Evolutionary conservation across 2,113 vertebrate genomes (phyloP), one percentile per base, ranked within the genome.

Genomic region (Pseudolaguvia tuberculata): DNA sequence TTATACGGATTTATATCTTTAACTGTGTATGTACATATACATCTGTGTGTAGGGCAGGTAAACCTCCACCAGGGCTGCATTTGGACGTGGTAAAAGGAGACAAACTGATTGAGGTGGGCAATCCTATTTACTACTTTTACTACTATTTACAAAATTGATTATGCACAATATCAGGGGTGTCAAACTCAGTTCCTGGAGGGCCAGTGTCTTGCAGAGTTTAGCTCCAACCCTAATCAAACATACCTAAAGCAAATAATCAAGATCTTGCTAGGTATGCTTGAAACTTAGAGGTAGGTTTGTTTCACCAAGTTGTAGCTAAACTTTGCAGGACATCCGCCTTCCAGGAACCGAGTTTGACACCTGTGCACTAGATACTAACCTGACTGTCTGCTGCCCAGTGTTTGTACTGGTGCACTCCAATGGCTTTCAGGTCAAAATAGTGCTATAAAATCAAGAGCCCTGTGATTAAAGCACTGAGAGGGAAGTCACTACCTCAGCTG

Each of bases 21-120:
- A 0, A 2, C n/a, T 15, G 15, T 59, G 27, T 61, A 20, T 61
- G 29, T 61, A 9, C 9, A 9, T 42, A 9, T 42, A 42, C 8
- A 42, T 42, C 7, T 42, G 69, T 66, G 2, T 90, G 53, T 83
- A 99, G 97, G 97, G 97, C 95, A 82, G 97, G 97, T 20, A 99
- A 99, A 78, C 96, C 97, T 12, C 96, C 97, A 39, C 93, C 93
- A 12, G 97, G 97, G 74, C 93, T 99, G 72, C 97, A 99, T 87
- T 83, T 99, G 87, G 97, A 99, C 83, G 97, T 99, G 73, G 94
- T 99, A 84, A 99, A 99, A 88, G 96, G 95, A 88, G 97, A 99
- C 88, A 98, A 99, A 83, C 90, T 99, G 69, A 92, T 99, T 84
- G 97, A 99, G 96, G 97, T 98, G 93, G 21, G 75, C 14, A 15